These are phyloP conservation scores for Zophobas morio DNA, from an alignment of 1,140 invertebrate species.

Conservation along the genomic window DNA sequence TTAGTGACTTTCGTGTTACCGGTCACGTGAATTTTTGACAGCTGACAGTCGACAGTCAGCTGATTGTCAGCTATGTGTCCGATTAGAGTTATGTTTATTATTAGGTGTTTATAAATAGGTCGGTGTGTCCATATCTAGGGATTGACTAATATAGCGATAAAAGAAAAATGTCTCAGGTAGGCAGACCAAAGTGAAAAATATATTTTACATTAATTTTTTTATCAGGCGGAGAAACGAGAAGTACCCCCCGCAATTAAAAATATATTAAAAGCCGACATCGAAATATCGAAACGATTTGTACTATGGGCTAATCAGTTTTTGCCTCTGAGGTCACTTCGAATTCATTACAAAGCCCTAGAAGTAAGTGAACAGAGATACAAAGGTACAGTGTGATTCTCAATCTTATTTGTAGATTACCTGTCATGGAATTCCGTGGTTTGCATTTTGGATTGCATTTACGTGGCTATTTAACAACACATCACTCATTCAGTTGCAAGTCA, in stretches of 20 bases:
- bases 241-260: slow-evolving; percentile 71
- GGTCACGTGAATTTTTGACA: too few relatives aligned
- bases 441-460: slow-evolving; percentile 80
- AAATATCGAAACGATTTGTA: slow-evolving; percentile 77
- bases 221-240: slow-evolving; percentile 68
- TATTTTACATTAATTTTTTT: background rate
- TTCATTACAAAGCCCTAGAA: slow-evolving; percentile 79
- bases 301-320: slow-evolving; percentile 71
- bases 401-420: slow-evolving; percentile 77
- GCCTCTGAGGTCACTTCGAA: slow-evolving; percentile 73
- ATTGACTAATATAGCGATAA: slow-evolving; percentile 4
- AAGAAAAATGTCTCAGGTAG: slow-evolving; percentile 15
- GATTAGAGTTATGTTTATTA: background rate
- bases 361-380: slow-evolving; percentile 66
- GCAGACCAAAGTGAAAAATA: background rate
- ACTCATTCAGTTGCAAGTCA: slow-evolving; percentile 86
- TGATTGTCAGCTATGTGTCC: background rate
- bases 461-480: slow-evolving; percentile 78
- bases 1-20: background rate
- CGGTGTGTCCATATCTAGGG: background rate
- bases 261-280: slow-evolving; percentile 74
- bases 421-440: slow-evolving; percentile 91
- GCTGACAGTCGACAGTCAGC: background rate
- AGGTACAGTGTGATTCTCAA: slow-evolving; percentile 29
- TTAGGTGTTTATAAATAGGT: slow-evolving; percentile 25